Evolutionary conservation across 1,140 invertebrate species (phyloP).

Genomic region (Drosophila sp.): DNA sequence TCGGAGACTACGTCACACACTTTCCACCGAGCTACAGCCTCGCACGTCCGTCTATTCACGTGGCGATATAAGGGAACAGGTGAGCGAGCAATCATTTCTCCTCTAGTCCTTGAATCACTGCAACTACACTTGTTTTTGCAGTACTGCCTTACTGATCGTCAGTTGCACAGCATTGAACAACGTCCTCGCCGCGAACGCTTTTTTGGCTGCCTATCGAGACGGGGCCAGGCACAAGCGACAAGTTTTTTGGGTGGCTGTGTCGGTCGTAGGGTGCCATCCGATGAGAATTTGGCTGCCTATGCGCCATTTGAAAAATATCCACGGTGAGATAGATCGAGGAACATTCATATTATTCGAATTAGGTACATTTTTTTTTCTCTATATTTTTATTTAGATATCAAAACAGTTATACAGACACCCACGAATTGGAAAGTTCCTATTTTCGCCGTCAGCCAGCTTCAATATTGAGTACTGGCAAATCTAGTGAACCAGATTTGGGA

Average conservation of each 20-base stretch:
- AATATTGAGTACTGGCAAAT: conserved; percentile 84
- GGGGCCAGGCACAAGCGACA: conserved; percentile 63
- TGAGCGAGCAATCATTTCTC: not conserved
- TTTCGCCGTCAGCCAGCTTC: conserved; percentile 90
- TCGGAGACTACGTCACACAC: conserved; percentile 84
- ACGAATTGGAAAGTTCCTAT: conserved; percentile 90
- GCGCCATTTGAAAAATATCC: conserved; percentile 90
- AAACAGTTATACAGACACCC: conserved; percentile 67
- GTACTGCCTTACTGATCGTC: conserved; percentile 96
- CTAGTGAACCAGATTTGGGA: conserved; percentile 55
- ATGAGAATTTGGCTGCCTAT: conserved; percentile 91
- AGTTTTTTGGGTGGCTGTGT: conserved; percentile 92
- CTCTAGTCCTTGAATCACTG: not conserved
- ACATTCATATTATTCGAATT: not conserved
- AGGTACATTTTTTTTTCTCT: too few species aligned
- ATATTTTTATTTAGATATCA: conserved; percentile 56
- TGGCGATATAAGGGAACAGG: conserved; percentile 91
- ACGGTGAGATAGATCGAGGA: conserved; percentile 74
- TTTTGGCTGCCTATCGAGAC: conserved; percentile 92
- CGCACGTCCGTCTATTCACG: conserved; percentile 92
- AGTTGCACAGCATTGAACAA: conserved; percentile 93
- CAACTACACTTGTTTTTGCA: conserved; percentile 83
- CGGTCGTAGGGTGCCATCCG: conserved; percentile 90
- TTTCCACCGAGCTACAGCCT: conserved; percentile 83
- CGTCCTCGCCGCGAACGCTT: conserved; percentile 88